Evolutionary conservation across 2,888 invertebrate species (phyloP).

Genomic region (Merodon equestris): DNA sequence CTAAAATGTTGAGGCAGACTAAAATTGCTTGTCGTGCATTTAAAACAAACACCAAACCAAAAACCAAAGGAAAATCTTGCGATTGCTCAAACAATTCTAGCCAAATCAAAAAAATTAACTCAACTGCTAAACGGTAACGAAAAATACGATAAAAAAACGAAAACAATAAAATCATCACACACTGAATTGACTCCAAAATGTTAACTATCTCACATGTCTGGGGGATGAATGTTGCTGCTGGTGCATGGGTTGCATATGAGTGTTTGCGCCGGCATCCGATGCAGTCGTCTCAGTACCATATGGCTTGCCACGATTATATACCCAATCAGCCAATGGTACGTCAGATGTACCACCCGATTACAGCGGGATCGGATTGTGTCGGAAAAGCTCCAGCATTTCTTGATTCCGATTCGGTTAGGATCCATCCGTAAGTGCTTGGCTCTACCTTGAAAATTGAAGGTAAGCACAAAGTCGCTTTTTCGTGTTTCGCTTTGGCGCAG

Average conservation of each 20-base stretch:
- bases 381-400: slow-evolving; percentile 98
- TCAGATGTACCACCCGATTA: slow-evolving; percentile 97
- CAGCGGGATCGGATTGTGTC: slow-evolving; percentile 95
- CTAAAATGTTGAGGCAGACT: neutral
- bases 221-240: slow-evolving; percentile 76
- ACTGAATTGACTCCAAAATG: slow-evolving; percentile 80
- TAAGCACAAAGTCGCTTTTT: slow-evolving; percentile 97
- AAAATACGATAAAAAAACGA: slow-evolving; percentile 79
- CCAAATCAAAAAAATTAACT: neutral
- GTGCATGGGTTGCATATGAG: slow-evolving; percentile 59
- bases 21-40: slow-evolving; percentile 14
- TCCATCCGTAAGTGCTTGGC: slow-evolving; percentile 98
- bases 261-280: slow-evolving; percentile 44
- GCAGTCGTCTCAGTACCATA: slow-evolving; percentile 61
- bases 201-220: slow-evolving; percentile 80
- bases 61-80: slow-evolving; percentile 14
- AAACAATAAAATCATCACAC: slow-evolving; percentile 77
- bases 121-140: neutral
- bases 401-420: slow-evolving; percentile 95
- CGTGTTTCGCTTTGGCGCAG: slow-evolving; percentile 97
- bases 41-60: slow-evolving; percentile 4
- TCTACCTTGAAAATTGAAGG: slow-evolving; percentile 96
- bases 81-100: slow-evolving; percentile 33
- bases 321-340: slow-evolving; percentile 93
- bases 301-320: slow-evolving; percentile 80